Base-by-base conservation (phyloP, 1,140 invertebrate species). In the Drosophila rhopaloa region DNA sequence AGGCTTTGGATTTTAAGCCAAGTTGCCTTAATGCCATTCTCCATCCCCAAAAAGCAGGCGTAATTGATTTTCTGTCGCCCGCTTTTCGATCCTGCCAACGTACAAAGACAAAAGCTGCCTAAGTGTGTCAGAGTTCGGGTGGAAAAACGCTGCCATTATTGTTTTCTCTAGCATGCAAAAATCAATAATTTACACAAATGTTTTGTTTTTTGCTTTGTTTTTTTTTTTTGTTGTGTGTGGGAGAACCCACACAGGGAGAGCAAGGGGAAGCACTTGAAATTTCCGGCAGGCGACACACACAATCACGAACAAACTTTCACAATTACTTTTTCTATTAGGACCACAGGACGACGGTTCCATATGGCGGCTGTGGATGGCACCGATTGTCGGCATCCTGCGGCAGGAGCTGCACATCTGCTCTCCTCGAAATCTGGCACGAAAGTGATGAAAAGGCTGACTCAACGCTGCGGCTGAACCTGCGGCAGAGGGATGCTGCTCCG, bases 181-280 rank as follows among this genome's bases (percentile, higher is more conserved):
- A 89, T 89, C 84, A 76, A 89, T 89, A 89, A 89, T 84, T 89
- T 84, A 58, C 80, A 78, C 74, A 74, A 82, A 89, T 88, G 76
- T 88, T 89, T 56, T 35, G 35, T 43, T 51, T 63, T 61, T 78
- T 24, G 16, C n/a, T 63, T 60, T 40, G 14, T 44, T 54, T 75
- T 50, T 57, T n/a, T 41, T 37, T 51, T 24, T 55, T 29, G 10
- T 7, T 10, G 9, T 43, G 6, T 46, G 14, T 27, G 19, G 4
- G 19, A 24, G 1, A 7, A 13, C 46, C 27, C 46, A 48, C 46
- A 48, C 24, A 10, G 44, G 50, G 38, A 38, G 29, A 65, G 44
- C 58, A 62, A 63, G 58, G 79, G 84, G 80, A 88, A 83, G 63
- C 72, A 89, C 84, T 89, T 88, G 84, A 88, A 80, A 88, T 83